A percentile compares a stretch with the other conserved stretches of the same genome.
Conservation (phyloP, 2,797 vertebrate genomes). For the Cossypha niveicapilla region DNA sequence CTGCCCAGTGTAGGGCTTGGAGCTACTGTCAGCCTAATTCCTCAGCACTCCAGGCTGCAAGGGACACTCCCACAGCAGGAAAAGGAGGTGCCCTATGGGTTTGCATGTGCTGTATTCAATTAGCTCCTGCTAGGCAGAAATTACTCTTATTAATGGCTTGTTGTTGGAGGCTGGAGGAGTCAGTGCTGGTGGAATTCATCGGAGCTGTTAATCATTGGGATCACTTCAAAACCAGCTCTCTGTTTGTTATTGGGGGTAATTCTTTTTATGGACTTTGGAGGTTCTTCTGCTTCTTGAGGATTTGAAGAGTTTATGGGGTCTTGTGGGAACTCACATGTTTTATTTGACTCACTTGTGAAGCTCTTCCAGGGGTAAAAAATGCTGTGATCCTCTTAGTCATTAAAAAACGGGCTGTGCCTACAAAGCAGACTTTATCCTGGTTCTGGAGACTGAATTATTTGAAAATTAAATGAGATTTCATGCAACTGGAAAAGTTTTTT, state of each 20-base stretch:
- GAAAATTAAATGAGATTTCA: slow-evolving; percentile 30
- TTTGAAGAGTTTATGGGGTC: not conserved
- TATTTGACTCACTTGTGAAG: not conserved
- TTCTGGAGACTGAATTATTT: not conserved
- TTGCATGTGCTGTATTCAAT: not conserved
- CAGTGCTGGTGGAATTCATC: not conserved
- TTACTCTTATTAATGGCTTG: slow-evolving; percentile 42
- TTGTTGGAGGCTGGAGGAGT: slow-evolving; percentile 8
- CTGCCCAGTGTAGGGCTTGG: not conserved
- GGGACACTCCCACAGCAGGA: not conserved
- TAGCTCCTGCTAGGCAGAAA: slow-evolving; percentile 11
- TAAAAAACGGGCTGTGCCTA: not conserved
- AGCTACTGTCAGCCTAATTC: not conserved
- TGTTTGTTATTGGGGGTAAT: slow-evolving; percentile 1
- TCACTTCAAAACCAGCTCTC: slow-evolving; percentile 27
- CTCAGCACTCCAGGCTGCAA: not conserved
- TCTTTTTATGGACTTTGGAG: not conserved
- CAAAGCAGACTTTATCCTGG: not conserved
- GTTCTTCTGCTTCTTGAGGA: not conserved
- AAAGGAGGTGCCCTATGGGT: not conserved
- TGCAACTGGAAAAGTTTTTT: not conserved
- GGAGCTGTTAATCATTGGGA: not conserved
- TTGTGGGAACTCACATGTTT: not conserved
- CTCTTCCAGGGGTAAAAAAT: not conserved
- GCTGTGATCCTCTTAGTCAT: not conserved